A percentile compares a stretch with the other conserved stretches of the same genome.
phyloP scores from a whole-genome alignment of 2,113 vertebrate genomes.

The Romanogobio albipinnatus region DNA sequence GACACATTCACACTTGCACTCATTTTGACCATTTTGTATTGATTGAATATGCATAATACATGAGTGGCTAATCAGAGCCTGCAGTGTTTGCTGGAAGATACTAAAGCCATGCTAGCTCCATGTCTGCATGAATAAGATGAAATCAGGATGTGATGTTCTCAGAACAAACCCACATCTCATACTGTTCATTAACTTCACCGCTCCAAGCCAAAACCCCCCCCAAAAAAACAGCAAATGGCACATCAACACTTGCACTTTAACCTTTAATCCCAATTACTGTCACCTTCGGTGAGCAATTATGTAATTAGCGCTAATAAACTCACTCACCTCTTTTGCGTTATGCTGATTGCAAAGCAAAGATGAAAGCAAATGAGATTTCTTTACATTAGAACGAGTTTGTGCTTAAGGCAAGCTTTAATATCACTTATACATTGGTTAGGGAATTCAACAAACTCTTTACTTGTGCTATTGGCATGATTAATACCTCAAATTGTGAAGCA shows the following conservation, averaged over 20 bases:
- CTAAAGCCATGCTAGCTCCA: constrained; percentile 9
- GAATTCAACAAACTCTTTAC: neutral
- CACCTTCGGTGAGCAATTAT: constrained; percentile 4
- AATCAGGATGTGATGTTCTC: neutral
- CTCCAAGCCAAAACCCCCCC: neutral
- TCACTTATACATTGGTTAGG: neutral
- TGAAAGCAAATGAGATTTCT: constrained; percentile 21
- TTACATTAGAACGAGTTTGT: neutral
- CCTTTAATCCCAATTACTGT: constrained; percentile 23
- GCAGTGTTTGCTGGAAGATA: neutral
- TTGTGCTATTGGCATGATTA: neutral
- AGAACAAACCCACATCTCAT: neutral
- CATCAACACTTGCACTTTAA: constrained; percentile 13
- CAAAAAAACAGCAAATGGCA: neutral
- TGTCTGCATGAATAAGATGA: constrained; percentile 15
- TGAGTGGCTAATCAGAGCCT: constrained; percentile 33
- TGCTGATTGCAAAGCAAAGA: constrained; percentile 5
- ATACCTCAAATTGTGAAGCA: neutral
- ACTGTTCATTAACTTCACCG: constrained; percentile 4
- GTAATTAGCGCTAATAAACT: constrained; percentile 26
- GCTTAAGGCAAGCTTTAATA: neutral
- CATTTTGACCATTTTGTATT: constrained; percentile 34
- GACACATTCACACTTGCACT: neutral
- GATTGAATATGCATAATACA: constrained; percentile 36
- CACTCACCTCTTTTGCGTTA: neutral